A percentile compares a stretch with the other conserved stretches of the same genome.
phyloP scores from a whole-genome alignment of 2,113 vertebrate species.

The Apodemus sylvaticus region DNA sequence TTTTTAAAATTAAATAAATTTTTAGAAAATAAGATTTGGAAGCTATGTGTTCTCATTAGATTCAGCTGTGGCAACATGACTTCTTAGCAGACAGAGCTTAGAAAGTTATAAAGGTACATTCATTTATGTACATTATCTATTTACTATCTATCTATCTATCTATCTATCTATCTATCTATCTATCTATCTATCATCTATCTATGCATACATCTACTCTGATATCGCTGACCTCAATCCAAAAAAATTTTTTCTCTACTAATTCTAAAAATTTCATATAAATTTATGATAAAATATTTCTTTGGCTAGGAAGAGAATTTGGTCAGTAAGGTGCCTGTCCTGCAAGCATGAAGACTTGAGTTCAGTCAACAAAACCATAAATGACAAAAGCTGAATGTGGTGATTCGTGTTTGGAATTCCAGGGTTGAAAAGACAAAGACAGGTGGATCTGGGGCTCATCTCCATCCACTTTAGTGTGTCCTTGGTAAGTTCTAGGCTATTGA shows the following conservation, averaged over 20 bases:
- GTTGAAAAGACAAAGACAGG: neutral
- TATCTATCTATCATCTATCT: no score
- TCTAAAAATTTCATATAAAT: neutral
- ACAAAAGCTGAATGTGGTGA: neutral
- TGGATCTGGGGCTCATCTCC: neutral
- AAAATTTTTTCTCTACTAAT: neutral
- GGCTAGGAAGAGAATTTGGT: neutral
- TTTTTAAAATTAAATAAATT: neutral
- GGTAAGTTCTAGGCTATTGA: neutral
- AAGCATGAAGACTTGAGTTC: neutral
- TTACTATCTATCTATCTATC: neutral
- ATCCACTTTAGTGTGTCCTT: neutral
- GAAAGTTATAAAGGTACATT: neutral
- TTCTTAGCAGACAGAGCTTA: neutral
- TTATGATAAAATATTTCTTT: neutral
- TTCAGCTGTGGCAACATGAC: neutral
- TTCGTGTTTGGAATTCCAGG: neutral
- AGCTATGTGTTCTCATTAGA: neutral
- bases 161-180: neutral
- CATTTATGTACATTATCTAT: neutral
- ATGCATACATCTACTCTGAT: neutral
- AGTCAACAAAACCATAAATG: neutral
- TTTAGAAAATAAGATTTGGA: slow-evolving; percentile 35
- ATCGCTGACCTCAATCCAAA: neutral
- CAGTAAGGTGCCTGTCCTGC: neutral